phyloP scores from a whole-genome alignment of 2,888 invertebrate species.

The Campaea margaritaria region DNA sequence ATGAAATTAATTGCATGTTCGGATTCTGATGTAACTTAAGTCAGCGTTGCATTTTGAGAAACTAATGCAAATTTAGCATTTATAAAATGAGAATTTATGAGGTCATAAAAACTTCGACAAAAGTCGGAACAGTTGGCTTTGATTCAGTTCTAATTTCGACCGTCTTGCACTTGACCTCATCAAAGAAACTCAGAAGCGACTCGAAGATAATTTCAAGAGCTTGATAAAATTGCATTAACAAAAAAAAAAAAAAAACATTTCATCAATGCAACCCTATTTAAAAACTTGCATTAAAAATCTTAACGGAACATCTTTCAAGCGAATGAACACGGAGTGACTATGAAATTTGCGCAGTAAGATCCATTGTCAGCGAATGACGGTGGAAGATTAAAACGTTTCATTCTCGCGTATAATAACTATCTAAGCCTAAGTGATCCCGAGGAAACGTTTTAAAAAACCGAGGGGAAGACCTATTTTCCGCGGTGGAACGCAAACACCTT shows the following conservation, averaged over 20 bases:
- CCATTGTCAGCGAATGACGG: conserved; percentile 81
- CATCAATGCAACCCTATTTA: conserved; percentile 44
- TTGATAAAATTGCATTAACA: conserved; percentile 8
- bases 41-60: conserved; percentile 42
- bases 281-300: conserved; percentile 53
- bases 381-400: conserved; percentile 82
- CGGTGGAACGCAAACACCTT: conserved; percentile 83
- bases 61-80: conserved; percentile 50
- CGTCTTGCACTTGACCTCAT: conserved; percentile 75
- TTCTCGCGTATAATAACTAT: conserved; percentile 79
- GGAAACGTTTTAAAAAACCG: conserved; percentile 72
- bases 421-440: conserved; percentile 82
- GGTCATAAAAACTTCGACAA: conserved; percentile 50
- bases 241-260: conserved; percentile 23
- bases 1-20: conserved; percentile 4
- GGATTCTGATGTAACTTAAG: conserved; percentile 42
- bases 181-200: conserved; percentile 63
- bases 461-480: conserved; percentile 82
- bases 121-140: conserved; percentile 70
- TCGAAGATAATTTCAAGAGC: conserved; percentile 37
- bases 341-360: conserved; percentile 67
- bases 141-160: conserved; percentile 77
- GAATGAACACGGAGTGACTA: conserved; percentile 77
- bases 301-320: conserved; percentile 58
- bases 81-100: conserved; percentile 55